Base-by-base conservation (phyloP, 2,888 invertebrate species). In the Acanthosoma haemorrhoidale region DNA sequence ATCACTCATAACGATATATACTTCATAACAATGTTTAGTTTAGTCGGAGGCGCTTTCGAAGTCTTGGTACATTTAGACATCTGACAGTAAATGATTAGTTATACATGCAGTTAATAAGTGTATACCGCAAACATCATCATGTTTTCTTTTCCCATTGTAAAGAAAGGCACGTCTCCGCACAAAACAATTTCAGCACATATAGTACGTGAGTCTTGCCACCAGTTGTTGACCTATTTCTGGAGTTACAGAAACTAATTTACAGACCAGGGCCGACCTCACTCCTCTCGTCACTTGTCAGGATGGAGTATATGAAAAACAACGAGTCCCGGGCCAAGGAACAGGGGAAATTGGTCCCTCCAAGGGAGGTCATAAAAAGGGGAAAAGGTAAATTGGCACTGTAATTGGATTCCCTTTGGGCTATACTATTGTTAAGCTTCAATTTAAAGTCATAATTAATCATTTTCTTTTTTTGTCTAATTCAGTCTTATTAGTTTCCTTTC, bases 191-290 rank as follows among this genome's bases (percentile, higher is more conserved):
- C n/a, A n/a, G n/a, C n/a, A n/a, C n/a, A n/a, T n/a, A n/a, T n/a
- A n/a, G n/a, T n/a, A n/a, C n/a, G n/a, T n/a, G n/a, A n/a, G n/a
- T n/a, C n/a, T n/a, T n/a, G n/a, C n/a, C n/a, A n/a, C n/a, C n/a
- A 25, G 51, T 4, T n/a, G 13, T 25, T 51, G 51, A 51, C 51
- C 51, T n/a, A 25, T 51, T 51, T 51, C 8, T 1, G 18, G 51
- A 51, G 51, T 51, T 51, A 51, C 21, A 29, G 51, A 51, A 51
- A 51, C 51, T 51, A 51, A 51, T 51, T 51, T 51, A n/a, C n/a
- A n/a, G n/a, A n/a, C n/a, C n/a, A n/a, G n/a, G 25, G 25, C 29
- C n/a, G 25, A 25, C n/a, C 25, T 51, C 51, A 25, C 51, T 25
- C 51, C 29, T 51, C 6, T n/a, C n/a, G n/a, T n/a, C 51, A n/a